These are phyloP conservation scores for Rhinogobius similis DNA, from an alignment of 2,113 vertebrate genomes.

Conservation along the genomic window DNA sequence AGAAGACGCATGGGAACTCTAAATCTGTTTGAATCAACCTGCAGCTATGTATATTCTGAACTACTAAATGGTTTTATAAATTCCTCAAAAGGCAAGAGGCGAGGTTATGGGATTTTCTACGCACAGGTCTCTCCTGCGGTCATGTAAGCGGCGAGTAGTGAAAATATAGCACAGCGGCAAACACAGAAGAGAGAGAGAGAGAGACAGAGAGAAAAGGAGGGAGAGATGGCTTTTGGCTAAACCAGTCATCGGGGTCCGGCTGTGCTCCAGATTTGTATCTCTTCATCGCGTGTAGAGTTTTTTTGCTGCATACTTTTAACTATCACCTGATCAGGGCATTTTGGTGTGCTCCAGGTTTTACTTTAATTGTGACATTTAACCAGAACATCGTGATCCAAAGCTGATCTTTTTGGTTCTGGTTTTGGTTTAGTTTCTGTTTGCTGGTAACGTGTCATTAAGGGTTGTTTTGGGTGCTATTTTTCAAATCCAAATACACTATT, in stretches of 20 bases:
- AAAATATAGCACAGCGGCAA: background rate
- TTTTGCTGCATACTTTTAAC: background rate
- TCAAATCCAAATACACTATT: too few species aligned
- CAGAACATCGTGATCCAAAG: slow-evolving; percentile 32
- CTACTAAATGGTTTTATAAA: background rate
- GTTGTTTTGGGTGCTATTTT: too few species aligned
- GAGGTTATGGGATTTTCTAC: background rate
- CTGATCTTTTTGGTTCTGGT: too few species aligned
- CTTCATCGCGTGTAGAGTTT: slow-evolving; percentile 6
- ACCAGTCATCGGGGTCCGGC: slow-evolving; percentile 5
- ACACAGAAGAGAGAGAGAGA: background rate
- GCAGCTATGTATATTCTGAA: slow-evolving; percentile 15
- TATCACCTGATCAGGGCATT: slow-evolving; percentile 19
- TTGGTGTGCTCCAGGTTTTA: slow-evolving; percentile 18
- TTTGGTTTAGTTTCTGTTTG: too few species aligned
- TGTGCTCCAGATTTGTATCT: slow-evolving; percentile 33
- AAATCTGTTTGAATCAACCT: slow-evolving; percentile 28
- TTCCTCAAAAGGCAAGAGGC: background rate
- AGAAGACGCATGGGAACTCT: slow-evolving; percentile 10
- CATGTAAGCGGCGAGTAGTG: background rate
- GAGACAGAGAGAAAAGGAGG: background rate
- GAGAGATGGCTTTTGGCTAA: slow-evolving; percentile 1
- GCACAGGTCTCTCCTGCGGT: background rate
- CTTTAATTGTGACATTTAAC: slow-evolving; percentile 28
- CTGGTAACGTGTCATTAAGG: too few species aligned